phyloP scores from a whole-genome alignment of 2,797 vertebrate genomes.

The Sylvilagus floridanus region DNA sequence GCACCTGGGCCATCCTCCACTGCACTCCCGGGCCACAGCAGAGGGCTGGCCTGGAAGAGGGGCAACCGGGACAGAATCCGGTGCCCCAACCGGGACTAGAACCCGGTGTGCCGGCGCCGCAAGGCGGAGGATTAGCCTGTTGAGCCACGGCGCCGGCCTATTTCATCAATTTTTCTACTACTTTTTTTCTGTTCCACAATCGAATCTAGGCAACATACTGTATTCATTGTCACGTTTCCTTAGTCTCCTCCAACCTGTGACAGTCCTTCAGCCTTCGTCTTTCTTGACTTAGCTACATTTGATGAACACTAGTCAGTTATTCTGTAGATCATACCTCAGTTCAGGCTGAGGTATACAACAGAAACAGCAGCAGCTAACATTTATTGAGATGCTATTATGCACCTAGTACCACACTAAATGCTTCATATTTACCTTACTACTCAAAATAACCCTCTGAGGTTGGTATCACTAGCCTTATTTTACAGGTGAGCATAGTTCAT shows the following conservation, averaged over 20 bases:
- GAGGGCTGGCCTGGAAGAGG: no score
- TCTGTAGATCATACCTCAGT: conserved; percentile 3
- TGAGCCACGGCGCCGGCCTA: no score
- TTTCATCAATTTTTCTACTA: neutral
- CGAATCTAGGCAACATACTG: neutral
- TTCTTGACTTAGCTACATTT: conserved; percentile 4
- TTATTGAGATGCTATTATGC: conserved; percentile 35
- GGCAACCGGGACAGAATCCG: no score
- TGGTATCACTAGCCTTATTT: conserved; percentile 29
- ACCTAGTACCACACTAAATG: neutral
- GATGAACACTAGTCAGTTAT: neutral
- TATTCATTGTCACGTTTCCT: neutral
- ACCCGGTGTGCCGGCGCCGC: no score
- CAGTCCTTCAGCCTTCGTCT: conserved; percentile 12
- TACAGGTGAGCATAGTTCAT: conserved; percentile 46
- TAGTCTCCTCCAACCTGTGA: conserved; percentile 14
- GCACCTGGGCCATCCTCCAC: no score
- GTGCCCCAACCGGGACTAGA: no score
- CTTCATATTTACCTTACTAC: neutral
- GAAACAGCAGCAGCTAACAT: conserved; percentile 29
- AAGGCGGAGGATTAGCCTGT: no score
- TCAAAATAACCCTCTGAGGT: conserved; percentile 26
- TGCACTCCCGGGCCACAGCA: no score
- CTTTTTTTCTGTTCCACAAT: conserved; percentile 28
- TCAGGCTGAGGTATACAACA: conserved; percentile 24